phyloP scores from a whole-genome alignment of 2,888 invertebrate species.

The Drosophila neoperkinsi region DNA sequence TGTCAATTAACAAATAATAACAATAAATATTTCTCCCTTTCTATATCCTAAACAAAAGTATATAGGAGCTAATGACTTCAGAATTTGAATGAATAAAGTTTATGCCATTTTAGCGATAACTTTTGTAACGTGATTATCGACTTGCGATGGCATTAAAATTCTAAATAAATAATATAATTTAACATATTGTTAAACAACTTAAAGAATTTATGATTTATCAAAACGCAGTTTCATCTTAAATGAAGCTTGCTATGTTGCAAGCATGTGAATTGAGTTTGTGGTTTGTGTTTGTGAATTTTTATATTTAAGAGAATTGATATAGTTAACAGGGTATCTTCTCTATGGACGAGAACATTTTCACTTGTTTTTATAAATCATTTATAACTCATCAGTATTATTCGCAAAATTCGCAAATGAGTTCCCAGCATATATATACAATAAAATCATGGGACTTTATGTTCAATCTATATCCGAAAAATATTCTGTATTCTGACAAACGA shows the following conservation, averaged over 20 bases:
- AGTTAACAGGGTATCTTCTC: background rate
- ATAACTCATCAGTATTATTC: background rate
- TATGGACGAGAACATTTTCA: background rate
- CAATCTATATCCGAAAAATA: background rate
- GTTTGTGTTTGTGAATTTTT: background rate
- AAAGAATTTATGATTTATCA: background rate
- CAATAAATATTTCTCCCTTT: background rate
- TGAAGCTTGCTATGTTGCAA: background rate
- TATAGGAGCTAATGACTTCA: rapidly evolving
- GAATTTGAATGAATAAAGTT: background rate
- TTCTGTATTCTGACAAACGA: conserved; percentile 19
- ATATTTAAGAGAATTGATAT: background rate
- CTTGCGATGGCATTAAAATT: too few relatives aligned
- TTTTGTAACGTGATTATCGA: too few relatives aligned
- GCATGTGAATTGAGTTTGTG: background rate
- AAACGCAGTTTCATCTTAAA: background rate
- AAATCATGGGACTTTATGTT: background rate
- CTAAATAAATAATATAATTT: too few relatives aligned
- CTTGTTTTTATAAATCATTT: background rate
- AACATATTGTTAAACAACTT: background rate
- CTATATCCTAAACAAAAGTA: background rate
- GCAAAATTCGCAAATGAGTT: background rate
- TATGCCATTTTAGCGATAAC: background rate
- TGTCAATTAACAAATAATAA: background rate
- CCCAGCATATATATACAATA: background rate